Evolutionary conservation across 2,797 vertebrate species (phyloP).

Genomic region (Momotus momota): DNA sequence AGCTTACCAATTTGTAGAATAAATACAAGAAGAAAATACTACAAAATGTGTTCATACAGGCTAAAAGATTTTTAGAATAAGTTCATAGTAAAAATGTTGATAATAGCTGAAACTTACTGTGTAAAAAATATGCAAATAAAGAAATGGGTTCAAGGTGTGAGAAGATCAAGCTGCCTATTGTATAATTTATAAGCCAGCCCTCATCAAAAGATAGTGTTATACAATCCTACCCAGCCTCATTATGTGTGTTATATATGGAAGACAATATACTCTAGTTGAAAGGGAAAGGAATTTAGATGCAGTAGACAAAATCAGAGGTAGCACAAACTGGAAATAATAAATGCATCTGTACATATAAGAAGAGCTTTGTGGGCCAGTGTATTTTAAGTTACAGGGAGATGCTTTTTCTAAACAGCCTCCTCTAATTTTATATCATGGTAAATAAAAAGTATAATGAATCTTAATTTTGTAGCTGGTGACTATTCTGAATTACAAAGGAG

Average conservation of each 20-base stretch:
- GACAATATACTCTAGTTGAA: neutral
- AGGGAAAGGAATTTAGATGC: neutral
- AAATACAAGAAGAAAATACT: constrained; percentile 47
- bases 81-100: neutral
- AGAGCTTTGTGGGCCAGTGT: neutral
- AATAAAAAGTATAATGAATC: neutral
- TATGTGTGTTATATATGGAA: neutral
- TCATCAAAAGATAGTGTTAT: constrained; percentile 17
- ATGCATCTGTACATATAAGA: neutral
- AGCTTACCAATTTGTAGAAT: constrained; percentile 37
- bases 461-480: neutral
- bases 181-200: constrained; percentile 18
- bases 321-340: neutral
- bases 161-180: constrained; percentile 5
- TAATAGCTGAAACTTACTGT: constrained; percentile 27
- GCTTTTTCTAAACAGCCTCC: neutral
- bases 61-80: constrained; percentile 1
- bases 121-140: constrained; percentile 31
- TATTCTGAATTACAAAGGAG: neutral
- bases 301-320: neutral
- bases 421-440: neutral
- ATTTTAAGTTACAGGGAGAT: neutral
- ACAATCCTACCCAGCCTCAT: neutral
- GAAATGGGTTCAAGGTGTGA: constrained; percentile 5
- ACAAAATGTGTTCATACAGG: constrained; percentile 7